Evolutionary conservation across 2,797 vertebrate species (phyloP).

Genomic region (Percopsis omiscomaycus): DNA sequence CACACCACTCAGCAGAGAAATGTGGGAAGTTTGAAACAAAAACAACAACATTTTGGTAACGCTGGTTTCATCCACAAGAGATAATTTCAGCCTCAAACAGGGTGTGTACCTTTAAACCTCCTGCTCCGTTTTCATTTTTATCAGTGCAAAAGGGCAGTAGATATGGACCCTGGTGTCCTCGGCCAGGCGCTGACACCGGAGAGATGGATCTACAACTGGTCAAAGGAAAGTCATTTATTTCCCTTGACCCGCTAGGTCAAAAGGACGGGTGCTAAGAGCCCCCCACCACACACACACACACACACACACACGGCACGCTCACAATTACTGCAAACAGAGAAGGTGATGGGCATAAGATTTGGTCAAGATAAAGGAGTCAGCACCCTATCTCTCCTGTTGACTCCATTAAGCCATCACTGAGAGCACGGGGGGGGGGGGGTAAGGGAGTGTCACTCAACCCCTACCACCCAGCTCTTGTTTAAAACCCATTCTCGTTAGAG

Average conservation of each 20-base stretch:
- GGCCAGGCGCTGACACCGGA: conserved; percentile 74
- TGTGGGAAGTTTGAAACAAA: no score
- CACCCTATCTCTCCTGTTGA: conserved; percentile 73
- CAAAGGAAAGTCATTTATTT: conserved; percentile 86
- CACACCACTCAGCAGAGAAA: no score
- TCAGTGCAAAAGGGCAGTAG: conserved; percentile 50
- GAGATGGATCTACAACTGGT: conserved; percentile 77
- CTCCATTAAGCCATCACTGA: conserved; percentile 73
- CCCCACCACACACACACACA: conserved; percentile 50
- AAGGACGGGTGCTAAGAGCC: conserved; percentile 80
- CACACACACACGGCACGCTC: conserved; percentile 64
- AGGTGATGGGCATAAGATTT: conserved; percentile 77
- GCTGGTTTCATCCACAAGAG: no score
- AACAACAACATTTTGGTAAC: no score
- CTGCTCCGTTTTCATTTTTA: conserved; percentile 65
- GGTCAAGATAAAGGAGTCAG: conserved; percentile 73
- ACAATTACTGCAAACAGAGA: conserved; percentile 83
- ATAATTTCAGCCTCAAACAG: no score
- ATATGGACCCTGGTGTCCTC: conserved; percentile 67
- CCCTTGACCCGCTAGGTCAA: conserved; percentile 82
- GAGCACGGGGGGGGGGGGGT: conserved; percentile 34
- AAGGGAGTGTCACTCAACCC: conserved; percentile 68
- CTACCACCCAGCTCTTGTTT: conserved; percentile 65
- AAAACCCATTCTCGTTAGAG: conserved; percentile 47
- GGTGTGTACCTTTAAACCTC: conserved; percentile 35